Base-by-base conservation (phyloP, 2,888 invertebrate genomes). In the Drosophila kambysellisi region DNA sequence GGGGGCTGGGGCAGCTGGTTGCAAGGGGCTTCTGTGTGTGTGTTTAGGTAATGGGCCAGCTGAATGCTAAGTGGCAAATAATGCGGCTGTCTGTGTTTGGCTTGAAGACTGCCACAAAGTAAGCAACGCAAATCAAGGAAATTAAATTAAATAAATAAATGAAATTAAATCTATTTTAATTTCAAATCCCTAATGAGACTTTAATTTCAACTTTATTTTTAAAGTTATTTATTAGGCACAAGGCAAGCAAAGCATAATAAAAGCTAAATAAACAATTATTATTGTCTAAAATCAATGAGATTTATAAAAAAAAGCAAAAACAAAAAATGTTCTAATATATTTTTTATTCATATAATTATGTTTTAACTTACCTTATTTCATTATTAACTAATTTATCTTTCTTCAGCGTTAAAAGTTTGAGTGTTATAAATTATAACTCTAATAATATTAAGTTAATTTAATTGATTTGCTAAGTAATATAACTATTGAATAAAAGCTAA, bases 11-110 rank as follows among this genome's bases (percentile, higher is more conserved):
- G 30, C 4, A 20, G 30, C 11, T 15, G 17, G 11, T 25, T n/a
- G 8, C 33, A 57, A 11, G 56, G 29, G 50, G 66, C 59, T 52
- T 17, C 17, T 35, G 17, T 30, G 29, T 30, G 62, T 63, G 53
- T 69, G 68, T 58, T 68, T 35, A 70, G 58, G 60, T 69, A 82
- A 79, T 82, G 63, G 83, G 48, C 39, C 30, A 61, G 37, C 46
- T 8, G 53, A 48, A 39, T 53, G 51, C 35, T 2, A 20, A 41
- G 11, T 33, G 30, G 20, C 15, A 20, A 35, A 30, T 56, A 56
- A 30, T 41, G 30, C 15, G 39, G n/a, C 30, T 15, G 8, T 8
- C 17, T n/a, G 20, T n/a, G n/a, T 50, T 50, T 50, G 25, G 1
- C 25, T 15, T 15, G 15, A 46, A 25, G 15, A 46, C 20, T 8